Conservation (phyloP, 2,797 vertebrate genomes). For the Xiphophorus birchmanni region DNA sequence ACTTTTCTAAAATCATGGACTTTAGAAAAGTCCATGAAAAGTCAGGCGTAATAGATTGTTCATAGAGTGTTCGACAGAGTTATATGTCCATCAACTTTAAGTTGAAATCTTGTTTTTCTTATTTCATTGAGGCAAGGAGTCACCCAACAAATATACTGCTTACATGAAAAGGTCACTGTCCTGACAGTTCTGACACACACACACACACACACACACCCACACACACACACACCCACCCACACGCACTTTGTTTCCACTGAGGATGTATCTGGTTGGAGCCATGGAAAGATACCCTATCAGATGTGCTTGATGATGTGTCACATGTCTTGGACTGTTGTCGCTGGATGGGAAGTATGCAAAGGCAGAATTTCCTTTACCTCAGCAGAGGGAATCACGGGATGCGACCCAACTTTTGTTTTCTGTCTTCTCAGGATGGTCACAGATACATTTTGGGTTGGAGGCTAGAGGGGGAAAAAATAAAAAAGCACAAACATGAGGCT, state of each 20-base stretch:
- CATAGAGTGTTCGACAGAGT: not conserved
- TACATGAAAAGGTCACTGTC: conserved; percentile 9
- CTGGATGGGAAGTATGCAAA: conserved; percentile 58
- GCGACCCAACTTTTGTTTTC: conserved; percentile 63
- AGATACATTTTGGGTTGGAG: conserved; percentile 41
- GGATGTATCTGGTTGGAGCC: conserved; percentile 70
- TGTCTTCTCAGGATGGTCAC: conserved; percentile 46
- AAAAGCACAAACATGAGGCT: conserved; percentile 18
- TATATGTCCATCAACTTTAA: not conserved
- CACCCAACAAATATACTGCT: conserved; percentile 10
- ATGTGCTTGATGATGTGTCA: conserved; percentile 43
- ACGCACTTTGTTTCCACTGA: conserved; percentile 66
- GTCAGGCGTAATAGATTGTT: not conserved
- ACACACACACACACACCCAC: too few relatives aligned
- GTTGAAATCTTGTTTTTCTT: not conserved
- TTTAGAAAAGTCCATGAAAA: too few relatives aligned
- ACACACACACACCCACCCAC: not conserved
- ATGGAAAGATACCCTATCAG: conserved; percentile 49
- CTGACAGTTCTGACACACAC: conserved; percentile 20
- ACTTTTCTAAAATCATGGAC: too few relatives aligned
- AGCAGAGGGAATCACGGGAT: conserved; percentile 62
- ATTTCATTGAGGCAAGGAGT: not conserved
- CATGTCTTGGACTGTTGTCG: conserved; percentile 41
- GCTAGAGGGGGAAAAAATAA: conserved; percentile 24
- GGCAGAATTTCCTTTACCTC: conserved; percentile 69